These are phyloP conservation scores for Carcina quercana DNA, from an alignment of 2,888 invertebrate species.

Conservation along the genomic window DNA sequence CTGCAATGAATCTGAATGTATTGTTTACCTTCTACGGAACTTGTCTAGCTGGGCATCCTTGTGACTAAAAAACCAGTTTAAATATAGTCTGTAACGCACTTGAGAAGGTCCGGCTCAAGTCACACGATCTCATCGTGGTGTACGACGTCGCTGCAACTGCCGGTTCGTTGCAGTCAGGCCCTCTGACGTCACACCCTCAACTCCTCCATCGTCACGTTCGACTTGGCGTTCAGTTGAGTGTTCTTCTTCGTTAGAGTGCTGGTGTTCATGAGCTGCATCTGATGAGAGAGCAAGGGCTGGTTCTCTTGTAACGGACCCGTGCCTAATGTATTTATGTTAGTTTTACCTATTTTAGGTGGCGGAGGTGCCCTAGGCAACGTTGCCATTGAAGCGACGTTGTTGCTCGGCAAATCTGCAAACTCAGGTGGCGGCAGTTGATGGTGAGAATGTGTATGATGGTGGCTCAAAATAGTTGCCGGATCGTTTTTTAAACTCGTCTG, in stretches of 20 bases:
- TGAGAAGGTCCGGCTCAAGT: conserved; percentile 72
- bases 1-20: too few species aligned
- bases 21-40: too few species aligned
- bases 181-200: conserved; percentile 86
- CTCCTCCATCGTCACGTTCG: conserved; percentile 83
- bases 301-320: conserved; percentile 79
- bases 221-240: conserved; percentile 77
- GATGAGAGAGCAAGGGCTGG: conserved; percentile 82
- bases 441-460: conserved; percentile 84
- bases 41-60: too few species aligned
- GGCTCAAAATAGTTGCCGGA: conserved; percentile 82
- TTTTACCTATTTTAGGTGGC: conserved; percentile 81
- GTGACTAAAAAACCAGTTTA: conserved; percentile 29
- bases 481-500: conserved; percentile 77
- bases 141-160: conserved; percentile 68
- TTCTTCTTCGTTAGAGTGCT: conserved; percentile 86
- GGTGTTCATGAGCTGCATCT: conserved; percentile 85
- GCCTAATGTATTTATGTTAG: conserved; percentile 71
- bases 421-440: conserved; percentile 89
- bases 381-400: conserved; percentile 72
- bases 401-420: conserved; percentile 86
- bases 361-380: conserved; percentile 83
- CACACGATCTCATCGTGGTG: conserved; percentile 71
- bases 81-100: conserved; percentile 61
- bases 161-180: conserved; percentile 72